Evolutionary conservation across 2,113 vertebrate species (phyloP).

Genomic region (Micromys minutus): DNA sequence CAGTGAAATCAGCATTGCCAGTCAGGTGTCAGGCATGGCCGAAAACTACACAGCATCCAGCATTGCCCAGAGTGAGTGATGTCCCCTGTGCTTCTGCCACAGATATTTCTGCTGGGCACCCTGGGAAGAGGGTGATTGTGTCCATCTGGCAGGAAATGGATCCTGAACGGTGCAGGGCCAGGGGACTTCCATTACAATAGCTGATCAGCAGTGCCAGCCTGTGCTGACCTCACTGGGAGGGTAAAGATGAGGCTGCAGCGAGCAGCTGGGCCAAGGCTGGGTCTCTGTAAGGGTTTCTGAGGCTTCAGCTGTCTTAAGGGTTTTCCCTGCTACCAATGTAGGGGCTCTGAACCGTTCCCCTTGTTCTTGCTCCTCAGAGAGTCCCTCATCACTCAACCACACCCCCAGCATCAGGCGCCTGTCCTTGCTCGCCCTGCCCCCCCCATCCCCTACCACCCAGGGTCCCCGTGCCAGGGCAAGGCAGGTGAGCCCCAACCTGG

Average conservation of each 20-base stretch:
- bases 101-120: not conserved
- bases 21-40: slow-evolving; percentile 98
- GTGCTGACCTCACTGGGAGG: not conserved
- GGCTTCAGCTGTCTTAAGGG: not conserved
- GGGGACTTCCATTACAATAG: not conserved
- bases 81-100: too few species aligned
- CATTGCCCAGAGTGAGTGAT: slow-evolving; percentile 97
- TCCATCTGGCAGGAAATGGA: not conserved
- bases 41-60: slow-evolving; percentile 97
- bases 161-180: not conserved
- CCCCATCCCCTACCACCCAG: slow-evolving; percentile 84
- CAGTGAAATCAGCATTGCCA: slow-evolving; percentile 98
- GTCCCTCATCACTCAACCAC: slow-evolving; percentile 83
- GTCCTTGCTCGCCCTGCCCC: slow-evolving; percentile 91
- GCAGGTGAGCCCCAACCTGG: slow-evolving; percentile 77
- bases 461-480: slow-evolving; percentile 71
- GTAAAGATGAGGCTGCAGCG: not conserved
- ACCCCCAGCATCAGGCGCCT: slow-evolving; percentile 90
- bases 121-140: not conserved
- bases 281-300: not conserved
- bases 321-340: not conserved
- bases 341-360: slow-evolving; percentile 47
- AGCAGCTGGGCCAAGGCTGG: not conserved
- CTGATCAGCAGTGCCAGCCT: not conserved
- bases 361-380: slow-evolving; percentile 86